Evolutionary conservation across 2,113 vertebrate genomes (phyloP), one percentile per base, ranked within the genome.

Genomic region (Mungos mungo): DNA sequence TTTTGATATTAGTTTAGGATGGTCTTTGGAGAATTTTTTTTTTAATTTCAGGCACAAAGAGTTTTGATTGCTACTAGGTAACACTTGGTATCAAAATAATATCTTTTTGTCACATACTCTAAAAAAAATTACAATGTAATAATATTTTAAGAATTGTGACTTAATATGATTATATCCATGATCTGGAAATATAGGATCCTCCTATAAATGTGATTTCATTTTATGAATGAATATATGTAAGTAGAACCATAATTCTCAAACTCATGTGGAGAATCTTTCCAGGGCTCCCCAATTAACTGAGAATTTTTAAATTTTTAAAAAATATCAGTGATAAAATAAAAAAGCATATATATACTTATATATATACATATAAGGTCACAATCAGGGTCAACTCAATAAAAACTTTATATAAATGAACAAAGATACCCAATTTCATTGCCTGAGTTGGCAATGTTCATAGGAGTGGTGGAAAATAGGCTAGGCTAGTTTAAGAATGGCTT

Each of bases 231-330:
- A 90, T n/a, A 79, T 33, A 65, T 18, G 14, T 95, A 41, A 85
- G 47, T 38, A 95, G 50, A 74, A n/a, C 23, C 38, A 18, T 52
- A 95, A 92, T 95, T 95, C 50, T 96, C 63, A 92, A 83, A 79
- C 4, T 52, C n/a, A 82, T 41, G 38, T 47, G 35, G 50, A 96
- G 31, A 89, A 25, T 77, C 82, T 83, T 95, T 81, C 66, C 88
- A 50, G 31, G n/a, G 14, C n/a, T 76, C 77, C 4, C 15, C n/a
- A 90, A 90, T 77, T 95, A 38, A 82, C 31, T 50, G 10, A 84
- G 38, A 93, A 63, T 77, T 80, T 79, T 68, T 31, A 33, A 86
- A 71, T 76, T 65, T 77, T 76, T n/a, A 85, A 35, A 29, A 63
- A 68, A 68, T 27, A 52, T 52, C 50, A 79, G 33, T 52, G 38